phyloP scores from a whole-genome alignment of 2,888 invertebrate species.

The Sarcophaga rosellei region DNA sequence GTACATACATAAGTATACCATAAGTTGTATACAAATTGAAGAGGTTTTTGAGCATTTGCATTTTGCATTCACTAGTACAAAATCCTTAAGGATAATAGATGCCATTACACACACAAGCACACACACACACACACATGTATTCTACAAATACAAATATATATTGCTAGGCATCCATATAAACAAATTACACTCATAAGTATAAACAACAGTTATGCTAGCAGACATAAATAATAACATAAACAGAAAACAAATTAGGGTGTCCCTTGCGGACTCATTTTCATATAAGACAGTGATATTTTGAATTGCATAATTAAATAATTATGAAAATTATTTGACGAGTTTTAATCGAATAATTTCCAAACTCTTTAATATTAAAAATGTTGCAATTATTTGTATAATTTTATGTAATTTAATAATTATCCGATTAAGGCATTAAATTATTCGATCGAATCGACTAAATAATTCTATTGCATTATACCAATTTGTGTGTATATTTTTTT shows the following conservation, averaged over 20 bases:
- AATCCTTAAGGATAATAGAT: constrained; percentile 67
- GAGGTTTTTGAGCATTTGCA: constrained; percentile 63
- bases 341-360: too few relatives aligned
- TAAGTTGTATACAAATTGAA: constrained; percentile 61
- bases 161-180: not conserved
- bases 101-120: constrained; percentile 33
- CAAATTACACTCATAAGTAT: not conserved
- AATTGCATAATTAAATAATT: too few relatives aligned
- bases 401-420: not conserved
- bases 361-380: too few relatives aligned
- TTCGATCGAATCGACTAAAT: not conserved
- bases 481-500: too few relatives aligned
- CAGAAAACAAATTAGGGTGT: constrained; percentile 11
- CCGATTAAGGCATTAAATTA: not conserved
- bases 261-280: not conserved
- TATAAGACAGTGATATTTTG: too few relatives aligned
- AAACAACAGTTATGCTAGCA: not conserved
- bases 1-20: not conserved
- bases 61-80: constrained; percentile 62
- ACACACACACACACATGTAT: not conserved
- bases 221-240: not conserved
- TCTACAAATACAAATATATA: not conserved
- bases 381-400: too few relatives aligned
- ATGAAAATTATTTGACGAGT: too few relatives aligned
- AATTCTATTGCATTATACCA: not conserved